phyloP scores from a whole-genome alignment of 92 coral and sea anemone genomes.

The Zoanthus sansibaricus region DNA sequence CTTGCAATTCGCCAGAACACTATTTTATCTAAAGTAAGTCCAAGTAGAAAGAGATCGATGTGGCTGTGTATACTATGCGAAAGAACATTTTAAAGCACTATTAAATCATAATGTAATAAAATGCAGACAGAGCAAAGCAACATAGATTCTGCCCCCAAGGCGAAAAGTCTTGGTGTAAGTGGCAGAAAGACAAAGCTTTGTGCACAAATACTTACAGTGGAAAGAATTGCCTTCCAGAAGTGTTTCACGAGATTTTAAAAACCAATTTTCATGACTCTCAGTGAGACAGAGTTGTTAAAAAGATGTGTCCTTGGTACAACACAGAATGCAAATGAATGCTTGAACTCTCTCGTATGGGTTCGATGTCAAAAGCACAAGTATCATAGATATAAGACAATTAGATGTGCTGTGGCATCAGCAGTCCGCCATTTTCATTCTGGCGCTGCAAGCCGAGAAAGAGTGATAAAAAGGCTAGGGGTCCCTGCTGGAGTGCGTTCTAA shows the following conservation, averaged over 20 bases:
- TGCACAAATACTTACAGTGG: constrained; percentile 48
- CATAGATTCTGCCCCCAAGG: constrained; percentile 66
- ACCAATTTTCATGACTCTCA: constrained; percentile 58
- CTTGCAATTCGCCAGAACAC: constrained; percentile 73
- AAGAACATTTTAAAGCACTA: constrained; percentile 61
- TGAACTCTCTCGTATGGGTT: constrained; percentile 64
- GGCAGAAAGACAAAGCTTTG: constrained; percentile 64
- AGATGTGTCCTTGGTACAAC: constrained; percentile 64
- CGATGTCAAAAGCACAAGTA: constrained; percentile 51
- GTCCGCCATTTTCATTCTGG: constrained; percentile 66
- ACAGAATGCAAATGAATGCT: constrained; percentile 57
- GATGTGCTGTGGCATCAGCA: constrained; percentile 63
- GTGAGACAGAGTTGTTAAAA: constrained; percentile 63
- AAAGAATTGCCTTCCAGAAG: constrained; percentile 51
- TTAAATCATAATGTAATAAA: constrained; percentile 54
- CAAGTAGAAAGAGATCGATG: constrained; percentile 56
- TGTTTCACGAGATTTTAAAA: constrained; percentile 46
- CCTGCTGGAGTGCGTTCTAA: constrained; percentile 40
- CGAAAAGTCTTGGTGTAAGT: constrained; percentile 63
- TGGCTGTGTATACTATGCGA: constrained; percentile 58
- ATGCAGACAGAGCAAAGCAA: constrained; percentile 56
- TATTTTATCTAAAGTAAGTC: constrained; percentile 40
- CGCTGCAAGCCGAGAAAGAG: constrained; percentile 58
- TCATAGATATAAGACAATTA: constrained; percentile 37
- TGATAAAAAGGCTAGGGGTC: constrained; percentile 58